Conservation (phyloP, 2,113 vertebrate genomes). For the Pionites leucogaster region DNA sequence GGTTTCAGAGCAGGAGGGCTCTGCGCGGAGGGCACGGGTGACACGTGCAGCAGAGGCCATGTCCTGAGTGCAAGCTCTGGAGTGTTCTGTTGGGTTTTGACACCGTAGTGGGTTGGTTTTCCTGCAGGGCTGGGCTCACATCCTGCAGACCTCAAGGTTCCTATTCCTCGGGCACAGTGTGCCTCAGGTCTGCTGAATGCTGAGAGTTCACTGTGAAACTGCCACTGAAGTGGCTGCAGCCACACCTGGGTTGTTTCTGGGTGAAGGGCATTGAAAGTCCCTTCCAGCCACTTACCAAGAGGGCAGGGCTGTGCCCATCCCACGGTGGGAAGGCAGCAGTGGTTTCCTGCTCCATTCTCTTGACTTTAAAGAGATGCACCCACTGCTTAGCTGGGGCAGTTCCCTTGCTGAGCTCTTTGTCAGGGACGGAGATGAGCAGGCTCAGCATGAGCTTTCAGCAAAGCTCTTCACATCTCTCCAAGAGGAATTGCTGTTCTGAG, state of each 20-base stretch:
- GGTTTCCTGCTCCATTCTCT: neutral
- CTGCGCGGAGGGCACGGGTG: accelerated
- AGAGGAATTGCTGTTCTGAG: neutral
- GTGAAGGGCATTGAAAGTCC: neutral
- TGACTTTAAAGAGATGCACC: accelerated
- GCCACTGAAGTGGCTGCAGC: neutral
- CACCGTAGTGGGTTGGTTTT: neutral
- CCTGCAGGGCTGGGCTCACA: neutral
- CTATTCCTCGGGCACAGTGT: neutral
- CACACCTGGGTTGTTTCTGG: neutral
- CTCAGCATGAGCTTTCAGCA: neutral
- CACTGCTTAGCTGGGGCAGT: neutral
- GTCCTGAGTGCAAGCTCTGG: accelerated
- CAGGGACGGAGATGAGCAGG: neutral
- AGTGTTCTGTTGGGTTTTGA: neutral
- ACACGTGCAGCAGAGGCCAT: accelerated
- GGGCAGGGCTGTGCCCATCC: neutral
- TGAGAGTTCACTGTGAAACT: neutral
- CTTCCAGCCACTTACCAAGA: neutral
- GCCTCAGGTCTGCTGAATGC: neutral
- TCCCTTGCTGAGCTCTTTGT: neutral
- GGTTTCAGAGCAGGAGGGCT: neutral
- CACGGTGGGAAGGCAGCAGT: accelerated
- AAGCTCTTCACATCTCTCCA: neutral
- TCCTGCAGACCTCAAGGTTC: neutral